A percentile compares a stretch with the other conserved stretches of the same genome.
Conservation (phyloP, 53 echinoderm and acorn worm species). For the Hippasteria phrygiana region DNA sequence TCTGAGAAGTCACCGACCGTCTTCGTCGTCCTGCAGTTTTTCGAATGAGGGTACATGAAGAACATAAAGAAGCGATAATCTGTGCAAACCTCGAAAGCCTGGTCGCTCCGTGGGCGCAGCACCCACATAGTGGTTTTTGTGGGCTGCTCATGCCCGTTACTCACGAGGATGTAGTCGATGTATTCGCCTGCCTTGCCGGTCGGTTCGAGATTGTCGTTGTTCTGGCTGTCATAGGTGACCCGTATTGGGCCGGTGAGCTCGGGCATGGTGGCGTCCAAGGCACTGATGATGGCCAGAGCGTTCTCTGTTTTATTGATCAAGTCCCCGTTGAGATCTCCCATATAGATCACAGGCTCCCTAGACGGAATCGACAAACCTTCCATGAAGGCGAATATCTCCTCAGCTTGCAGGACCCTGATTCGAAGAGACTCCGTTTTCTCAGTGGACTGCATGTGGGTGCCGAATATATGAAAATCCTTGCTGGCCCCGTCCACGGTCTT, state of each 20-base stretch:
- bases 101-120: constrained; percentile 50
- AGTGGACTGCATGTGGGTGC: constrained; percentile 90
- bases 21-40: constrained; percentile 43
- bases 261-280: constrained; percentile 77
- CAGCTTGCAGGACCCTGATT: constrained; percentile 73
- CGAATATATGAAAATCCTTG: constrained; percentile 82
- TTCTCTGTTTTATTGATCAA: constrained; percentile 66
- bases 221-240: constrained; percentile 74
- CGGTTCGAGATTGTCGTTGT: constrained; percentile 76
- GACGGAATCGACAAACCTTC: constrained; percentile 62
- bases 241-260: constrained; percentile 70
- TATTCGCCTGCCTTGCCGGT: constrained; percentile 48
- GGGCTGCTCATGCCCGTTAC: constrained; percentile 79
- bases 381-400: constrained; percentile 82
- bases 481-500: constrained; percentile 75
- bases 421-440: constrained; percentile 67
- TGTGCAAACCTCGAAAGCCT: constrained; percentile 72
- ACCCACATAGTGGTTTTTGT: constrained; percentile 60
- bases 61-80: constrained; percentile 19
- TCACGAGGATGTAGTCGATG: constrained; percentile 86
- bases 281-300: constrained; percentile 71
- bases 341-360: constrained; percentile 84
- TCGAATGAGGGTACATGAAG: constrained; percentile 74
- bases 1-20: constrained; percentile 82
- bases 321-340: constrained; percentile 88